Evolutionary conservation across 2,797 vertebrate species (phyloP).

Genomic region (Geotria australis): DNA sequence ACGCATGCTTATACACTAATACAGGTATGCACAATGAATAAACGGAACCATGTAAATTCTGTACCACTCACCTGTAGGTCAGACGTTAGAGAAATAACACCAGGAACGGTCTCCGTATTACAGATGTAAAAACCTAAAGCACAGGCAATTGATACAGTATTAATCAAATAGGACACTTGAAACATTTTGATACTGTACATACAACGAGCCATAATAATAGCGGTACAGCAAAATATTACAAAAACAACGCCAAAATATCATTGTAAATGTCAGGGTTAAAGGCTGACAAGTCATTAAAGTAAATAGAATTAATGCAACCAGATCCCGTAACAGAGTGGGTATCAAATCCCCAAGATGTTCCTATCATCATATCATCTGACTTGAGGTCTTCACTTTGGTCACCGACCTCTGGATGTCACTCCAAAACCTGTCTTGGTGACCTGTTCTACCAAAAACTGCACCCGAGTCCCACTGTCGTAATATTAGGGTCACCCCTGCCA

Average conservation of each 20-base stretch:
- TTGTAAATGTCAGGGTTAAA: neutral
- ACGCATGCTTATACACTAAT: neutral
- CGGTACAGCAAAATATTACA: neutral
- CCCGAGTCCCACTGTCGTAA: no score
- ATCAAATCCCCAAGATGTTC: no score
- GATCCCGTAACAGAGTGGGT: no score
- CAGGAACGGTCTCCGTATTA: conserved; percentile 91
- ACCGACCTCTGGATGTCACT: no score
- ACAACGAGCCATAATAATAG: neutral
- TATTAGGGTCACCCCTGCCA: no score
- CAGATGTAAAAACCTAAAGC: conserved; percentile 74
- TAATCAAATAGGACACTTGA: neutral
- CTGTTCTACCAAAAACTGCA: no score
- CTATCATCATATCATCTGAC: no score
- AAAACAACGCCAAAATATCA: neutral
- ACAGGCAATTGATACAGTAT: conserved; percentile 1
- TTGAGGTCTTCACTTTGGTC: no score
- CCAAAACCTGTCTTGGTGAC: no score
- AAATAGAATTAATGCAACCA: no score
- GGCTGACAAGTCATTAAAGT: no score
- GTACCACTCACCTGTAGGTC: conserved; percentile 41
- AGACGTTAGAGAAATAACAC: conserved; percentile 83
- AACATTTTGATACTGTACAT: neutral
- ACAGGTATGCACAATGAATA: neutral
- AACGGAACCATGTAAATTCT: neutral